Evolutionary conservation across 2,888 invertebrate species (phyloP).

Genomic region (Campoplex capitator): DNA sequence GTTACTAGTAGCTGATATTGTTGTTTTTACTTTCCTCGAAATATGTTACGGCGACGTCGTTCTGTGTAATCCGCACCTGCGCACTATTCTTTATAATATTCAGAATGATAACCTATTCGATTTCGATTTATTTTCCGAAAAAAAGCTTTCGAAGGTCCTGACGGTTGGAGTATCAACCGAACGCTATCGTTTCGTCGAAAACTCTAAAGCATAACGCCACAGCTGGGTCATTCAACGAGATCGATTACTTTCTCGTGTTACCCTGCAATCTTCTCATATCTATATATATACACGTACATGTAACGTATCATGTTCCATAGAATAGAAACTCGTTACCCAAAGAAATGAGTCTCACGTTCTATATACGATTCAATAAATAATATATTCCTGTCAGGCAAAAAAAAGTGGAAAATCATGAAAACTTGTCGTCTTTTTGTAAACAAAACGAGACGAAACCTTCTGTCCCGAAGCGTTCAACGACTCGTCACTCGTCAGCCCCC

Average conservation of each 20-base stretch:
- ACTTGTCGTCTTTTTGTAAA: neutral
- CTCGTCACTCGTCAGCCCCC: constrained; percentile 34
- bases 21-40: neutral
- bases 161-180: constrained; percentile 41
- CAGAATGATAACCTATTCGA: neutral
- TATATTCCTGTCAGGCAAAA: neutral
- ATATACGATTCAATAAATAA: neutral
- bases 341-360: neutral
- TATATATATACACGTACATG: neutral
- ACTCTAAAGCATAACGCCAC: constrained; percentile 35
- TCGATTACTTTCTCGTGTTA: constrained; percentile 67
- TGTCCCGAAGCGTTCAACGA: constrained; percentile 39
- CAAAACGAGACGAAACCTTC: neutral
- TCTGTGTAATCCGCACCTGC: constrained; percentile 45
- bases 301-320: neutral
- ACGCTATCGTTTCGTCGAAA: constrained; percentile 31
- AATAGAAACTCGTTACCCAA: constrained; percentile 5
- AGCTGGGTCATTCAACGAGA: constrained; percentile 32
- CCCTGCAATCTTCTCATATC: constrained; percentile 2
- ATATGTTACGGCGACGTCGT: constrained; percentile 1
- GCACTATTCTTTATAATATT: constrained; percentile 24
- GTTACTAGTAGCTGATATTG: neutral
- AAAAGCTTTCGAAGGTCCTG: neutral
- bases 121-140: neutral
- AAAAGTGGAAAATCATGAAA: neutral